phyloP scores from a whole-genome alignment of 2,113 vertebrate species.

The Lota lota region DNA sequence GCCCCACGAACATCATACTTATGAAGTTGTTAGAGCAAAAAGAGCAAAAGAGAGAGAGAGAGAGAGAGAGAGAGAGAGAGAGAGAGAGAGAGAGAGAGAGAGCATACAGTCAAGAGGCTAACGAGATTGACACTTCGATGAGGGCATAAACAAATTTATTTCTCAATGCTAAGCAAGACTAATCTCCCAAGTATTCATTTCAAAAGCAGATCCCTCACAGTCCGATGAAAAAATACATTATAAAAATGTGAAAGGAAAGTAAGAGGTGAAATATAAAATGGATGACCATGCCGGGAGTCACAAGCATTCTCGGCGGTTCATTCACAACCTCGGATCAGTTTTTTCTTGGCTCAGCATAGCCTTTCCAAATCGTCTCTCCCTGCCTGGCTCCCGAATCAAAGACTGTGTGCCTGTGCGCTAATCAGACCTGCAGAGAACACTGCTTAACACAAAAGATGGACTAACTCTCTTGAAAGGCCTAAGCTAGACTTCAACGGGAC shows the following conservation, averaged over 20 bases:
- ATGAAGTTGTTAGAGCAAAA: conserved; percentile 51
- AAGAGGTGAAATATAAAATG: neutral
- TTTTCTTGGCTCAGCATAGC: conserved; percentile 20
- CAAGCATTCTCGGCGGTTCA: conserved; percentile 10
- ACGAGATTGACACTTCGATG: conserved; percentile 11
- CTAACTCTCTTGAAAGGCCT: conserved; percentile 21
- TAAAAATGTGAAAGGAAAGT: neutral
- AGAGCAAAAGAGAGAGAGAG: conserved; percentile 24
- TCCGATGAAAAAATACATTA: conserved; percentile 18
- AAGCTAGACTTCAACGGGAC: neutral
- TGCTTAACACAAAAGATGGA: conserved; percentile 30
- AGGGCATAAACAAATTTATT: conserved; percentile 56
- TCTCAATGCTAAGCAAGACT: conserved; percentile 51
- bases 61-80: conserved; percentile 46
- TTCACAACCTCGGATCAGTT: conserved; percentile 30
- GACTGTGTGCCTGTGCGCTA: conserved; percentile 10
- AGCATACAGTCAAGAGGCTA: conserved; percentile 1
- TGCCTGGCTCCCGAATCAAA: conserved; percentile 14
- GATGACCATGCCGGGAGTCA: conserved; percentile 6
- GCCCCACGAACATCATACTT: conserved; percentile 42
- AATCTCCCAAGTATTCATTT: conserved; percentile 46
- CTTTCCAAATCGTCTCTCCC: conserved; percentile 19
- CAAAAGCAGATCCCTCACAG: conserved; percentile 29
- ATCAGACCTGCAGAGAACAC: conserved; percentile 15
- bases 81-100: conserved; percentile 44